phyloP scores from a whole-genome alignment of 2,113 vertebrate species.

The Lophura nycthemera region DNA sequence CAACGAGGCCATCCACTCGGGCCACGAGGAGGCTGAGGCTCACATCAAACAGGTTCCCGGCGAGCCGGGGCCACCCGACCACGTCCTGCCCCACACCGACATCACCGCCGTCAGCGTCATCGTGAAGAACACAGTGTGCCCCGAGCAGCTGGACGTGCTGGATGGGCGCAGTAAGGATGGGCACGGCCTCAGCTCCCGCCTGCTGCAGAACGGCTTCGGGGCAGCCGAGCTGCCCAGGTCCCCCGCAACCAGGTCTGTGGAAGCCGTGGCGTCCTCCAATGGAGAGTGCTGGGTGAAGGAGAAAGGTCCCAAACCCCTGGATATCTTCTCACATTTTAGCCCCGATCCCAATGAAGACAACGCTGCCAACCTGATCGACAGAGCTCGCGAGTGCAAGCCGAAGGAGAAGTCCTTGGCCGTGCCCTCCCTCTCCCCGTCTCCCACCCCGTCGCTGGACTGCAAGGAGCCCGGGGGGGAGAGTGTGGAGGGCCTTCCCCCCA shows the following conservation, averaged over 20 bases:
- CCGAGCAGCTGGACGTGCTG: slow-evolving; percentile 79
- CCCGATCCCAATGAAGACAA: slow-evolving; percentile 38
- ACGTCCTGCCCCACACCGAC: slow-evolving; percentile 74
- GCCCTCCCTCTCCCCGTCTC: slow-evolving; percentile 45
- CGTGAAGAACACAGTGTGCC: slow-evolving; percentile 91
- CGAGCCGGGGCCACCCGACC: slow-evolving; percentile 61
- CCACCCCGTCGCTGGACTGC: background rate
- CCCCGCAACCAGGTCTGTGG: background rate
- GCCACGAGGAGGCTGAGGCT: slow-evolving; percentile 83
- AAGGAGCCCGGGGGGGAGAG: background rate
- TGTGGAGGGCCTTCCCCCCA: rapidly evolving
- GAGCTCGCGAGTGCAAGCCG: slow-evolving; percentile 7
- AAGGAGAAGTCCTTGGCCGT: slow-evolving; percentile 62
- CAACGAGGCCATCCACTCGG: slow-evolving; percentile 91
- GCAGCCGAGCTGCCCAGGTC: slow-evolving; percentile 46
- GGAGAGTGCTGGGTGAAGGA: slow-evolving; percentile 72
- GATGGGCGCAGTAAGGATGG: background rate
- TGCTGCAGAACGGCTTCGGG: slow-evolving; percentile 80
- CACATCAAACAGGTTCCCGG: slow-evolving; percentile 59
- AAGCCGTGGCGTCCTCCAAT: slow-evolving; percentile 20
- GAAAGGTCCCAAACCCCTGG: slow-evolving; percentile 66
- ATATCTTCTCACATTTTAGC: slow-evolving; percentile 77
- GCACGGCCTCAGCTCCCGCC: slow-evolving; percentile 15
- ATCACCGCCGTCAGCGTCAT: slow-evolving; percentile 92
- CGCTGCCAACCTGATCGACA: slow-evolving; percentile 33